These are phyloP conservation scores for Campaea margaritaria DNA, from an alignment of 2,888 invertebrate genomes.

Conservation along the genomic window DNA sequence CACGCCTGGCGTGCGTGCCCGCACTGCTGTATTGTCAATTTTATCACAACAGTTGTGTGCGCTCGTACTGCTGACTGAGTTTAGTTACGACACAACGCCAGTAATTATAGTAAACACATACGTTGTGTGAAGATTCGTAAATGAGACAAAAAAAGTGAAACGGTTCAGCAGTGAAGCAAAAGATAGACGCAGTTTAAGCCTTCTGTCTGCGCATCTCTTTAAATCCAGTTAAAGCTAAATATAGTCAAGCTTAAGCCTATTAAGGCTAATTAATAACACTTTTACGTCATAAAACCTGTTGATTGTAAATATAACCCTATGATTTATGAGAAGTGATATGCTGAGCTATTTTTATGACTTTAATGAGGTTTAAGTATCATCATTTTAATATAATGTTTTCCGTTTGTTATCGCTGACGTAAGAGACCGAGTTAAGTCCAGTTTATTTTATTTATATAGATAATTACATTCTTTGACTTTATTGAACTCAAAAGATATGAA, in stretches of 20 bases:
- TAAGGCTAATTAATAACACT: slow-evolving; percentile 1
- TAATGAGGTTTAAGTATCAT: slow-evolving; percentile 27
- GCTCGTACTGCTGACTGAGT: too few relatives aligned
- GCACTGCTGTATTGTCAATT: too few relatives aligned
- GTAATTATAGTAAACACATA: too few relatives aligned
- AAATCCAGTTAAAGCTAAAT: slow-evolving; percentile 3
- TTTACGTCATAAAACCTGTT: slow-evolving; percentile 16
- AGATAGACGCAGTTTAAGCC: too few relatives aligned
- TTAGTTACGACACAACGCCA: too few relatives aligned
- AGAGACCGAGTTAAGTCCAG: slow-evolving; percentile 44
- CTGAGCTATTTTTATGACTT: slow-evolving; percentile 18
- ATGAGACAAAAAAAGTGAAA: too few relatives aligned
- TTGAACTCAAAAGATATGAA: slow-evolving; percentile 36
- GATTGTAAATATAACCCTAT: slow-evolving; percentile 6
- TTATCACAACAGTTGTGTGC: too few relatives aligned
- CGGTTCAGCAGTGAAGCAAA: too few relatives aligned
- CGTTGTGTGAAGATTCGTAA: too few relatives aligned
- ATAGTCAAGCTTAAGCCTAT: slow-evolving; percentile 5
- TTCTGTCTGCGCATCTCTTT: neutral
- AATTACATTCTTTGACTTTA: slow-evolving; percentile 49
- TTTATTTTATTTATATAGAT: slow-evolving; percentile 50
- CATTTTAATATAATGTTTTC: slow-evolving; percentile 28
- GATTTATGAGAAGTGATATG: slow-evolving; percentile 5
- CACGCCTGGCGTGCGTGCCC: too few relatives aligned
- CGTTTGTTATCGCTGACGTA: slow-evolving; percentile 53